Conservation (phyloP, 2,113 vertebrate species). For the Misgurnus mizolepis region DNA sequence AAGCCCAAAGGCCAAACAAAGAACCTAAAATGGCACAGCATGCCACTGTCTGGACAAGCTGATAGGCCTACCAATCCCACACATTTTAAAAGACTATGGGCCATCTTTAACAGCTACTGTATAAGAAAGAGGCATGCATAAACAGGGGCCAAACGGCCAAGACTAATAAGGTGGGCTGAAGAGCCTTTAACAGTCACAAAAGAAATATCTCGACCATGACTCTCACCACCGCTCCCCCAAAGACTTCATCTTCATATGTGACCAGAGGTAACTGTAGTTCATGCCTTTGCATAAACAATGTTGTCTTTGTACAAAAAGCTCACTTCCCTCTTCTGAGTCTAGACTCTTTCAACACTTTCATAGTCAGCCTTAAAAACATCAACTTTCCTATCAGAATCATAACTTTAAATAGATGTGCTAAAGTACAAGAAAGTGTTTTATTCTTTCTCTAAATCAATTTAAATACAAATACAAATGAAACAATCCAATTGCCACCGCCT, state of each 20-base stretch:
- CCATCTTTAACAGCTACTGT: not conserved
- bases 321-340: slow-evolving; percentile 47
- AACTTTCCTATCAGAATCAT: slow-evolving; percentile 1
- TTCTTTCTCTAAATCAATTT: not conserved
- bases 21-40: slow-evolving; percentile 22
- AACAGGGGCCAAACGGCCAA: not conserved
- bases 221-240: not conserved
- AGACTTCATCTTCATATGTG: slow-evolving; percentile 33
- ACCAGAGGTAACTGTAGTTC: slow-evolving; percentile 49
- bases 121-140: not conserved
- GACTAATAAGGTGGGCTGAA: not conserved
- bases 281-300: slow-evolving; percentile 14
- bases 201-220: not conserved
- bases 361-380: not conserved
- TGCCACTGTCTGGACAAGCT: not conserved
- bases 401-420: slow-evolving; percentile 11
- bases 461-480: slow-evolving; percentile 15
- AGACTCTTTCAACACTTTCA: slow-evolving; percentile 39
- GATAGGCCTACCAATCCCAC: not conserved
- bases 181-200: not conserved
- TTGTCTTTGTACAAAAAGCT: slow-evolving; percentile 31
- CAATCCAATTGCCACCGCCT: not conserved
- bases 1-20: slow-evolving; percentile 38
- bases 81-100: not conserved
- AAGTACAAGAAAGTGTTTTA: not conserved